Conservation (phyloP, 2,797 vertebrate species). For the Podarcis lilfordi region DNA sequence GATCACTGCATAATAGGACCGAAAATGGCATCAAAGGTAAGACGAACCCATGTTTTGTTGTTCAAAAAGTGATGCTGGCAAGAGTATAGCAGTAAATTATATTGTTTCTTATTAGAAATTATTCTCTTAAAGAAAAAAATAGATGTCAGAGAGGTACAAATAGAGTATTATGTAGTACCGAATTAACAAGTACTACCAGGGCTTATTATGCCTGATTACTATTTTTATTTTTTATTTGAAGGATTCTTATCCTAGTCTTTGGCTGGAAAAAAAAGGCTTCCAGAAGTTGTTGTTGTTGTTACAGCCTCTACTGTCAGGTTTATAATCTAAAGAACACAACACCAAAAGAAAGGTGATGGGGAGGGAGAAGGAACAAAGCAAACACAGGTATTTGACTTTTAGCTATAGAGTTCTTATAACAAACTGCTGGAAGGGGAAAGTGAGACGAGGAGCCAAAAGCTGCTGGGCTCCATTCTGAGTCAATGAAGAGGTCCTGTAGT, state of each 20-base stretch:
- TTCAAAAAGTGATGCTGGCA: neutral
- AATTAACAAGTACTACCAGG: neutral
- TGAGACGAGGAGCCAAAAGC: no score
- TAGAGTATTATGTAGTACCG: neutral
- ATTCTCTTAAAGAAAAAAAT: neutral
- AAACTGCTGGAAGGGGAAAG: no score
- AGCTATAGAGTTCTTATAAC: no score
- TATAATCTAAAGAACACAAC: neutral
- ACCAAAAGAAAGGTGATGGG: no score
- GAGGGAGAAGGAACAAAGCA: no score
- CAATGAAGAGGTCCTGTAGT: no score
- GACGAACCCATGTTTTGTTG: neutral
- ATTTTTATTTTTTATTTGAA: neutral
- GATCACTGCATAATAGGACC: neutral
- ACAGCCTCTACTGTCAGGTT: neutral
- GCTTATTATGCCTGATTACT: neutral
- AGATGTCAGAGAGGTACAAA: neutral
- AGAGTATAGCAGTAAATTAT: neutral
- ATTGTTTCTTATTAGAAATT: constrained; percentile 17
- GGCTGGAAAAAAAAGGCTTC: neutral
- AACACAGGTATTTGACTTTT: no score
- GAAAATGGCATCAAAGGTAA: neutral
- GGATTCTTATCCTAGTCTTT: neutral
- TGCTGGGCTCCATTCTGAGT: no score
- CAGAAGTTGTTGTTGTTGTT: neutral